A percentile compares a stretch with the other conserved stretches of the same genome.
Conservation (phyloP, 2,797 vertebrate species). For the Vespertilio murinus region DNA sequence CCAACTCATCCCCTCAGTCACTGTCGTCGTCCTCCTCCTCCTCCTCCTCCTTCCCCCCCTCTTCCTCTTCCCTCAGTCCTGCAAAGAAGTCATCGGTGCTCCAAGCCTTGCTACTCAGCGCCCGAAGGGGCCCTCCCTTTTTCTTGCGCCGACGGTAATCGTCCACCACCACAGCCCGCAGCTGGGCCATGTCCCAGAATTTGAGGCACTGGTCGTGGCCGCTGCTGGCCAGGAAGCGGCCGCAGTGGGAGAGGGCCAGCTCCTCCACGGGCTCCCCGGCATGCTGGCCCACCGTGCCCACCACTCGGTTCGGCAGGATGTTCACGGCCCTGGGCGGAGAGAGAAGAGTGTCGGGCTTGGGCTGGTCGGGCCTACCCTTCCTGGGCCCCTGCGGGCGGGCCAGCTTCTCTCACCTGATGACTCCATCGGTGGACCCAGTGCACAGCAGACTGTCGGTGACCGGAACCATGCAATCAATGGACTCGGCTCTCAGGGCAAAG, state of each 20-base stretch:
- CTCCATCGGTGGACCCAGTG: conserved; percentile 92
- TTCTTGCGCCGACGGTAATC: conserved; percentile 93
- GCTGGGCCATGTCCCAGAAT: conserved; percentile 92
- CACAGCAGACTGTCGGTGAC: conserved; percentile 93
- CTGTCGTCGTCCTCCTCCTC: conserved; percentile 77
- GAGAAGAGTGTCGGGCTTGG: neutral
- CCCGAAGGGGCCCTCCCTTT: conserved; percentile 88
- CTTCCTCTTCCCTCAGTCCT: conserved; percentile 87
- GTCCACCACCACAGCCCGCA: conserved; percentile 84
- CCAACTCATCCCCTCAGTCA: conserved; percentile 59
- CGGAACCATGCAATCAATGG: conserved; percentile 92
- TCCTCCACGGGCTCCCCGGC: conserved; percentile 92
- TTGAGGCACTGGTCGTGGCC: conserved; percentile 95
- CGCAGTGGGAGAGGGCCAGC: conserved; percentile 86
- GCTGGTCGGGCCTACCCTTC: neutral
- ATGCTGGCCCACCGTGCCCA: conserved; percentile 95
- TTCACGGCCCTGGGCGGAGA: conserved; percentile 88
- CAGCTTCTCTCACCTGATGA: conserved; percentile 90
- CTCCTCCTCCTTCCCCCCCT: conserved; percentile 58
- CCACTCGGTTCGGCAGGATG: conserved; percentile 92
- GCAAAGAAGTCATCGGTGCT: conserved; percentile 91
- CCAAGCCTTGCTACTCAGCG: conserved; percentile 93
- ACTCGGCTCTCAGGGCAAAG: conserved; percentile 93
- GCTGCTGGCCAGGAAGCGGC: conserved; percentile 90
- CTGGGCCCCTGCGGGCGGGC: neutral